Conservation (phyloP, 2,797 vertebrate species). For the Acanthurus lineatus region DNA sequence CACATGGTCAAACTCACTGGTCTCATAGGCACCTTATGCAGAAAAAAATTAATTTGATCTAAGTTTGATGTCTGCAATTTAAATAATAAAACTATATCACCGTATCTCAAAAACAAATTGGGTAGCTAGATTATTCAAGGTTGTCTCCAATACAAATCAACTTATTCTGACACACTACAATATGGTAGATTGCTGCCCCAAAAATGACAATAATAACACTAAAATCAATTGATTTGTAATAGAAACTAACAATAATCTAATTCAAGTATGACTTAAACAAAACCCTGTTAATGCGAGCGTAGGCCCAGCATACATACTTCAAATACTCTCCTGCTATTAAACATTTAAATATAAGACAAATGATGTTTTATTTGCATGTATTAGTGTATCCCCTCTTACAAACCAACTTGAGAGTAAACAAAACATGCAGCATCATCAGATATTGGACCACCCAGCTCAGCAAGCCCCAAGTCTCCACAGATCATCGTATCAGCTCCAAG, state of each 20-base stretch:
- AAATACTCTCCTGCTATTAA: neutral
- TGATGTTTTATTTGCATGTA: neutral
- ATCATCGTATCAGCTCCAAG: neutral
- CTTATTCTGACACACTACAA: neutral
- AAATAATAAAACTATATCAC: neutral
- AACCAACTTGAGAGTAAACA: slow-evolving; percentile 7
- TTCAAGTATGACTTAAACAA: neutral
- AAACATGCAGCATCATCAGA: neutral
- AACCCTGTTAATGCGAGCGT: neutral
- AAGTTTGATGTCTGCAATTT: neutral
- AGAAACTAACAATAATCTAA: neutral
- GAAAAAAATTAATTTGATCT: neutral
- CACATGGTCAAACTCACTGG: neutral
- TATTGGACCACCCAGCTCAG: neutral
- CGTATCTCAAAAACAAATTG: neutral
- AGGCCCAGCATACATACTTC: neutral
- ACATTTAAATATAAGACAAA: neutral
- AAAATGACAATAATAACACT: neutral
- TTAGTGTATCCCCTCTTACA: neutral
- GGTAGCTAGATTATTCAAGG: neutral
- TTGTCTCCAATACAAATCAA: neutral
- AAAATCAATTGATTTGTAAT: neutral
- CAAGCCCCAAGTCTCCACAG: neutral
- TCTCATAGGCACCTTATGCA: neutral
- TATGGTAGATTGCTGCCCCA: neutral